Base-by-base conservation (phyloP, 2,113 vertebrate genomes). In the Sitta europaea region DNA sequence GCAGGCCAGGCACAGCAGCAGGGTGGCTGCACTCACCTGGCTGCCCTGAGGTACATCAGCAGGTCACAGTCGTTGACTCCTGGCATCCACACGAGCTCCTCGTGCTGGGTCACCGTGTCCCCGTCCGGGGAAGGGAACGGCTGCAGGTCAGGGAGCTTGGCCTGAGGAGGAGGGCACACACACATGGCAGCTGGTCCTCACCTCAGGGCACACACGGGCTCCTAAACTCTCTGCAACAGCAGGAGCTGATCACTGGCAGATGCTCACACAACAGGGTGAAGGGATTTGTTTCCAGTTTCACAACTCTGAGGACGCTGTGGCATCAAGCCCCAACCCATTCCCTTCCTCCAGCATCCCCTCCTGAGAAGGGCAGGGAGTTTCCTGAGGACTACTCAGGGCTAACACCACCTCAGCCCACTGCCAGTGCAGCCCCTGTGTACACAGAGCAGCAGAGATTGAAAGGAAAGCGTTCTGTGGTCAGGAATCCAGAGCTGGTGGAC, bases 21-120 rank as follows among this genome's bases (percentile, higher is more conserved):
- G 7, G 20, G 6, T 2, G 62, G 55, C 17, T 33, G 42, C 6
- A 21, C 23, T 99, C 97, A 99, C 99, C 99, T 99, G 90, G 99
- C 99, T 88, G 99, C 99, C 97, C 99, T 98, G 94, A 99, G 98
- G 98, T 99, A 99, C 99, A 99, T 99, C 35, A 99, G 99, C 94
- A 99, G 98, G 98, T 99, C 99, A 91, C 99, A 99, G 98, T 99
- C 99, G 24, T 99, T 99, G 95, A 99, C 99, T 70, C 99, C 99
- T 1, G 99, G 99, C 99, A 99, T 99, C 99, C 99, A 99, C 54
- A 99, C 99, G 55, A 99, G 98, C 62, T 99, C 99, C 93, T 99
- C 99, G 80, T 99, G 99, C 92, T 99, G 99, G 2, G 99, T 99
- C 97, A 99, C 98, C 3, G 98, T 94, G 88, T 99, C 99, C 63